Percentiles rank a stretch among this genome's conserved stretches.
These are phyloP conservation scores for Uria lomvia DNA, from an alignment of 2,113 vertebrate species.

Conservation along the genomic window DNA sequence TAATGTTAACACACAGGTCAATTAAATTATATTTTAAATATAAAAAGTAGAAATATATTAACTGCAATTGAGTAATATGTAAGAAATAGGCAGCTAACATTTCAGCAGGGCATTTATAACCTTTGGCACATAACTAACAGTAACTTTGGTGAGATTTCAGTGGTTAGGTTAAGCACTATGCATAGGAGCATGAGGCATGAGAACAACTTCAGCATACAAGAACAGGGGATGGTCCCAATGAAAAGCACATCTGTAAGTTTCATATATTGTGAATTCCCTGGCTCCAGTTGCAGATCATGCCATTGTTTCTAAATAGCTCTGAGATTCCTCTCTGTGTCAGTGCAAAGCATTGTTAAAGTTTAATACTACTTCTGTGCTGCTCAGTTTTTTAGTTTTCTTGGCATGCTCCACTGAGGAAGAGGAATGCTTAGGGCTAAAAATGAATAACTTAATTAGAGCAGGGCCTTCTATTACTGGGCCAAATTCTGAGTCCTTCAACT, in stretches of 20 bases:
- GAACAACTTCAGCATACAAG: neutral
- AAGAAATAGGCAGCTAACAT: neutral
- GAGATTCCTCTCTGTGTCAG: neutral
- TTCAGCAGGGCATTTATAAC: neutral
- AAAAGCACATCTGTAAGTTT: neutral
- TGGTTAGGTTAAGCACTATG: neutral
- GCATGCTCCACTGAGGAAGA: neutral
- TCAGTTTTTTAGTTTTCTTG: conserved; percentile 14
- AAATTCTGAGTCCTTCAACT: conserved; percentile 11
- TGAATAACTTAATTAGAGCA: conserved; percentile 20
- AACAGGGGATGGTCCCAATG: neutral
- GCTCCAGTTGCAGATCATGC: neutral
- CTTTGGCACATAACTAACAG: neutral
- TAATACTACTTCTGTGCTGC: neutral
- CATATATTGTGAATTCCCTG: conserved; percentile 2
- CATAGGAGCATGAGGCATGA: neutral
- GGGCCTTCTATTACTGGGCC: neutral
- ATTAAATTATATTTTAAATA: neutral
- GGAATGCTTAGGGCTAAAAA: conserved; percentile 36
- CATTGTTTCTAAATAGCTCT: conserved; percentile 25
- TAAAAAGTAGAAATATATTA: neutral
- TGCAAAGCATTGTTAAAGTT: conserved; percentile 38
- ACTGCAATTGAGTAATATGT: neutral
- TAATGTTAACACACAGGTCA: neutral
- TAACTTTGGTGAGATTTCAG: neutral